These are phyloP conservation scores for Trichopria drosophilae DNA, from an alignment of 2,888 invertebrate species.

Conservation along the genomic window DNA sequence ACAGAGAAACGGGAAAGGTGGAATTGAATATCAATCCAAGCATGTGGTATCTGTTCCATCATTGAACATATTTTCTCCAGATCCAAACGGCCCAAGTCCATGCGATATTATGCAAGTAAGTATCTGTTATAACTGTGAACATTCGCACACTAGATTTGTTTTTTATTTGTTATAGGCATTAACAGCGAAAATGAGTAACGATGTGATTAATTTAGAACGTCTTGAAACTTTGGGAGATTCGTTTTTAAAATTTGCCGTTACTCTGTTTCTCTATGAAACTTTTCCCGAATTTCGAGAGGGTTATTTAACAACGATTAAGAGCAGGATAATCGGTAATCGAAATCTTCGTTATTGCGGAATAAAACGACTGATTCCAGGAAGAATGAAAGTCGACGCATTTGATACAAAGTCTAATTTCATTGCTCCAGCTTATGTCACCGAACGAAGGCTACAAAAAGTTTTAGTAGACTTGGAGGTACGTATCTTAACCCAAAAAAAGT, in stretches of 20 bases:
- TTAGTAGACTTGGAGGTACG: conserved; percentile 49
- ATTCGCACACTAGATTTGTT: not conserved
- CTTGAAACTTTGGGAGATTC: conserved; percentile 88
- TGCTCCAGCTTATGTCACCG: conserved; percentile 76
- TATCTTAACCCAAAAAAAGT: conserved; percentile 8
- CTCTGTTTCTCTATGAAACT: conserved; percentile 71
- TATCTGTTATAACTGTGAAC: not conserved
- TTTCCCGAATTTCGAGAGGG: conserved; percentile 77
- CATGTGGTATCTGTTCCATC: not conserved
- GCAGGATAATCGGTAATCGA: conserved; percentile 75
- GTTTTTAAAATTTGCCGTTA: conserved; percentile 78
- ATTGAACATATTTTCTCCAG: conserved; percentile 34
- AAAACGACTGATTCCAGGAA: conserved; percentile 54
- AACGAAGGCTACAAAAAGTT: conserved; percentile 59
- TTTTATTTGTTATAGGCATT: conserved; percentile 62
- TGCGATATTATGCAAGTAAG: conserved; percentile 46
- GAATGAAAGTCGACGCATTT: conserved; percentile 68
- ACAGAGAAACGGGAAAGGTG: too few species aligned
- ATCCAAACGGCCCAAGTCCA: conserved; percentile 43
- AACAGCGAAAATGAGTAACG: conserved; percentile 72
- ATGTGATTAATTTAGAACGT: conserved; percentile 78
- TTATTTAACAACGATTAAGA: conserved; percentile 73
- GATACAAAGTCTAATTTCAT: conserved; percentile 73
- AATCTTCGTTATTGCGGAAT: conserved; percentile 79
- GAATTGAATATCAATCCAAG: too few species aligned